Base-by-base conservation (phyloP, 1,140 invertebrate genomes). In the Conus betulinus region DNA sequence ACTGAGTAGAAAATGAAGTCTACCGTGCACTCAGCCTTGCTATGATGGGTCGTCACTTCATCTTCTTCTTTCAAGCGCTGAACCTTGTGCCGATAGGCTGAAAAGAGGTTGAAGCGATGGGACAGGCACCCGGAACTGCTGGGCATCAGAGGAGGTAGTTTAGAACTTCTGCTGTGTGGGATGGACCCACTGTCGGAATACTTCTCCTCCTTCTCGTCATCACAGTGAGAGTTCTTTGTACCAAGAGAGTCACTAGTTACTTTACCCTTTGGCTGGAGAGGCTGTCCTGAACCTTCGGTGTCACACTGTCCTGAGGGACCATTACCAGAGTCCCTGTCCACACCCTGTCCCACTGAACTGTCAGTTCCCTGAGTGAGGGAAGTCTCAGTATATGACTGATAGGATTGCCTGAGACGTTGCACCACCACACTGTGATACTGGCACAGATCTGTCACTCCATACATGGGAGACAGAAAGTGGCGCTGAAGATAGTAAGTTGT, bases 381-480 rank as follows among this genome's bases (percentile, higher is more conserved):
- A 71, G 67, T 23, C 6, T 71, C 20, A 23, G 11, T n/a, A 7
- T 71, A n/a, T 7, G 67, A 20, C 67, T 71, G 67, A 71, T 20
- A n/a, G 10, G 57, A 20, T 20, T 39, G 8, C 63, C 74, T 83
- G 4, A 84, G 25, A 25, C 82, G 82, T 5, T 39, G 5, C 23
- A 63, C 27, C 23, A 96, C 20, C 17, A 67, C 85, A 4, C 23
- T 84, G 25, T 55, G 95, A 94, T 97, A 96, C 93, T 97, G 97
- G 92, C 97, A 97, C 85, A 96, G 95, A 92, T 97, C 96, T 39
- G 96, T 97, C 67, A 97, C 95, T 15, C 96, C 95, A 74, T 97
- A 93, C 84, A 94, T 91, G 0, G 95, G 91, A 52, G 96, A 97
- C 89, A 97, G 95, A 78, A 96, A 94, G 88, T 94, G 91, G 55